Evolutionary conservation across 2,113 vertebrate species (phyloP), one percentile per base, ranked within the genome.

Genomic region (Catharus minimus): DNA sequence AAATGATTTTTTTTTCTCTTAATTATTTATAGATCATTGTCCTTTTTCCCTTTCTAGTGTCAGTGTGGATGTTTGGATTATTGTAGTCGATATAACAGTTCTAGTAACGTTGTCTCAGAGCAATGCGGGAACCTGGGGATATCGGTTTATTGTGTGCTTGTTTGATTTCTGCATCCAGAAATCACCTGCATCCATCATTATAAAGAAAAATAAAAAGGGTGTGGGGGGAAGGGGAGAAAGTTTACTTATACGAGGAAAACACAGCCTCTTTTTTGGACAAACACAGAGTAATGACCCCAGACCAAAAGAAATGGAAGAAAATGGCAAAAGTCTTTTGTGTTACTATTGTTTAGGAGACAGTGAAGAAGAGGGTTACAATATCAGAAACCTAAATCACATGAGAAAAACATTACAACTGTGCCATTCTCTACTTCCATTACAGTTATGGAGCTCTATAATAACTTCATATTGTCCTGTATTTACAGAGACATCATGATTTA

Each of bases 1-100:
- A 92, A 94, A 95, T 79, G 66, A 84, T 88, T 91, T 89, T 74
- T 74, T 72, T 76, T 74, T 12, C 72, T 82, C 92, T 96, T 91
- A 95, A 96, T 95, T 97, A 96, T 96, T 96, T 94, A 96, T 89
- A 82, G 56, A 69, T 38, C 38, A 39, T 49, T 93, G 84, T 86
- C 74, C 78, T 72, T 87, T 81, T 78, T 66, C 86, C 32, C 44
- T 87, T 93, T 91, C 67, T 73, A 69, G 76, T 76, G 79, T 89
- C 62, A 76, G 24, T 39, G 50, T 82, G 32, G 53, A 80, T 92
- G 76, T 83, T 92, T 43, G 60, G 47, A 69, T 86, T 94, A 90
- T 88, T 92, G 76, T 36, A 66, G 88, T 84, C 62, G 18, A 69
- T 89, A 55, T n/a, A 92, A 86, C 50, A 75, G 61, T 69, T 86